Base-by-base conservation (phyloP, 2,888 invertebrate genomes). In the Caenorhabditis afra region DNA sequence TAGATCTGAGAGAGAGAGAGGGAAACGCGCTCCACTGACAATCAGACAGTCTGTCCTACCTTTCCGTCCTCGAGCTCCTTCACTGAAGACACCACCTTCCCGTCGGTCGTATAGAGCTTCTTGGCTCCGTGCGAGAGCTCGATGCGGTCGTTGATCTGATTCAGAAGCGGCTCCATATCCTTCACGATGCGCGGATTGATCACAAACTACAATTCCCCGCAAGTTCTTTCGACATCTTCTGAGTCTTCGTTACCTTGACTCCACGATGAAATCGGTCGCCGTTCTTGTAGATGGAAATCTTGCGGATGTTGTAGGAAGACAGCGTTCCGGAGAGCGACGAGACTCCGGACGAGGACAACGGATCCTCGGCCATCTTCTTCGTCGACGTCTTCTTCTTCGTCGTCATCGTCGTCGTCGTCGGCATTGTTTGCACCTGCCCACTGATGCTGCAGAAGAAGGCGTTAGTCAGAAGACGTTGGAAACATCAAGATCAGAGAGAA, bases 91-190 rank as follows among this genome's bases (percentile, higher is more conserved):
- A 80, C 52, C 10, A 58, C 22, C 66, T 76, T 80, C 23, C 80
- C 80, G 62, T 75, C 80, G 2, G 61, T 44, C 35, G 75, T 65
- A 22, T 76, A 80, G 23, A 80, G 44, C 44, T 71, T 75, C 35
- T 80, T 80, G 8, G 66, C 80, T 20, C 80, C 80, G 41, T 80
- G 75, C 0, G 80, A 76, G 2, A 80, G 53, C 47, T 75, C 68
- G 39, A 80, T 80, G 20, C 71, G 47, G 59, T 80, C 80, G 45
- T 80, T 80, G 44, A 80, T 66, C 37, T 80, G 80, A 44, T 80
- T 80, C 14, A 80, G 20, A 14, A 80, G 23, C 1, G 75, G 75
- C 20, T 71, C 75, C 64, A 80, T 59, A 35, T 80, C 71, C 47
- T 76, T 75, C 20, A 80, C n/a, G 1, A 76, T 55, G 11, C 80